These are phyloP conservation scores for Clunio marinus DNA, from an alignment of 2,888 invertebrate genomes.

Conservation along the genomic window DNA sequence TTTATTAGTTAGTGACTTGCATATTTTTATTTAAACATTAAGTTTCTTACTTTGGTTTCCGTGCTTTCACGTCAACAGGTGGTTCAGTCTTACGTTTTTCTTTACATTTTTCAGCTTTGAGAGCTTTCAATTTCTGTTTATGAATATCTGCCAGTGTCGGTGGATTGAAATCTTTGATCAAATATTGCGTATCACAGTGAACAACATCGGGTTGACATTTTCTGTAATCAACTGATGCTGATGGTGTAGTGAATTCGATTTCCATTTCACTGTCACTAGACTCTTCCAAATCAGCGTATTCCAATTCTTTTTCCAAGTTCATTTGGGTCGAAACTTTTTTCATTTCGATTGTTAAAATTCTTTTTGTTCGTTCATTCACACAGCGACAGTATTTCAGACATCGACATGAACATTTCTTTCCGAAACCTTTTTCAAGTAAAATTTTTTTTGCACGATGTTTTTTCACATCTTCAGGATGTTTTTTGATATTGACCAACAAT, in stretches of 20 bases:
- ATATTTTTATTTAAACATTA: no score
- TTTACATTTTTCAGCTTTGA: not conserved
- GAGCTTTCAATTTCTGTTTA: not conserved
- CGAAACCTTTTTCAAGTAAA: not conserved
- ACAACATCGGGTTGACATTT: constrained; percentile 2
- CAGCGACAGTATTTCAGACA: constrained; percentile 10
- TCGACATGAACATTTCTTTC: not conserved
- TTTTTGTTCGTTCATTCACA: not conserved
- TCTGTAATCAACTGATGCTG: not conserved
- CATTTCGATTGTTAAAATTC: not conserved
- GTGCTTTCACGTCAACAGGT: not conserved
- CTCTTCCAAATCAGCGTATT: not conserved
- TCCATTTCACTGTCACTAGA: constrained; percentile 22
- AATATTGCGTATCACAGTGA: constrained; percentile 3
- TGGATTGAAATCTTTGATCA: not conserved
- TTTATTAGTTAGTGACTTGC: no score
- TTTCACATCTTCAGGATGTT: constrained; percentile 2
- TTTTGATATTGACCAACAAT: not conserved
- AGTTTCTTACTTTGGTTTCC: no score
- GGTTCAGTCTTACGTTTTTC: not conserved
- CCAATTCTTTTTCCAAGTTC: not conserved
- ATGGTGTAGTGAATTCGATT: not conserved
- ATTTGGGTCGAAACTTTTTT: constrained; percentile 16
- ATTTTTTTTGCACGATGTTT: not conserved
- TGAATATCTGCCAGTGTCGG: no score